Conservation (phyloP, 2,888 invertebrate genomes). For the Schizotus pectinicornis region DNA sequence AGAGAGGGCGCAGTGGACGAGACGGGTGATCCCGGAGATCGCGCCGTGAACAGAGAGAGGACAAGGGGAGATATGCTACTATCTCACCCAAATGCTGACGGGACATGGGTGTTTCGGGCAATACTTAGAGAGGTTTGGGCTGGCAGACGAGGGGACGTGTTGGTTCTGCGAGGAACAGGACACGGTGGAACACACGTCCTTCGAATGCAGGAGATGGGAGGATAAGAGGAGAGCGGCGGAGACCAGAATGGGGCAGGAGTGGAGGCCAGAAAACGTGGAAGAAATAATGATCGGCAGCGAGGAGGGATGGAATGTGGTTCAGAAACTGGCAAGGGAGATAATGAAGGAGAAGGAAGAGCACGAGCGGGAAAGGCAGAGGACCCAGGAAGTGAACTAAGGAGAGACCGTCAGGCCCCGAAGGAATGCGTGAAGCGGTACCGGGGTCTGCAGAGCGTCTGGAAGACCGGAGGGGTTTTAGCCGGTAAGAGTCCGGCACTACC, state of each 20-base stretch:
- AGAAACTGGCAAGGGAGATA: background rate
- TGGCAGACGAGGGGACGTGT: background rate
- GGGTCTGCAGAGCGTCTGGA: too few species aligned
- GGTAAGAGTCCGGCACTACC: too few species aligned
- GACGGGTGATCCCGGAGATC: conserved; percentile 7
- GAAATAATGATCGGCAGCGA: background rate
- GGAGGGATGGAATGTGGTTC: background rate
- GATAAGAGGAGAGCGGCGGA: background rate
- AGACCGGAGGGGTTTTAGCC: too few species aligned
- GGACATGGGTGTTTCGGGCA: conserved; percentile 15
- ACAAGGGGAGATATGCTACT: conserved; percentile 12
- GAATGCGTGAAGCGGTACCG: too few species aligned
- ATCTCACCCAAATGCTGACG: conserved; percentile 12
- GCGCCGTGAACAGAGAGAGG: conserved; percentile 5
- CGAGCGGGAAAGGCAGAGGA: background rate
- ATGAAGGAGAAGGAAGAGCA: background rate
- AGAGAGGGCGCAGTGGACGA: conserved; percentile 15
- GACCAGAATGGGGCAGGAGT: background rate
- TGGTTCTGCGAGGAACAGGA: background rate
- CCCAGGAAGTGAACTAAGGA: too few species aligned
- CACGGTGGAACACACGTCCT: background rate
- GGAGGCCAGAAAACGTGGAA: background rate
- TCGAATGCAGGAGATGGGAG: background rate
- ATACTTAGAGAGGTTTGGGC: conserved; percentile 3
- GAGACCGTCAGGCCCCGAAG: too few species aligned